Evolutionary conservation across 2,113 vertebrate species (phyloP).

Genomic region (Nyctibius bracteatus): DNA sequence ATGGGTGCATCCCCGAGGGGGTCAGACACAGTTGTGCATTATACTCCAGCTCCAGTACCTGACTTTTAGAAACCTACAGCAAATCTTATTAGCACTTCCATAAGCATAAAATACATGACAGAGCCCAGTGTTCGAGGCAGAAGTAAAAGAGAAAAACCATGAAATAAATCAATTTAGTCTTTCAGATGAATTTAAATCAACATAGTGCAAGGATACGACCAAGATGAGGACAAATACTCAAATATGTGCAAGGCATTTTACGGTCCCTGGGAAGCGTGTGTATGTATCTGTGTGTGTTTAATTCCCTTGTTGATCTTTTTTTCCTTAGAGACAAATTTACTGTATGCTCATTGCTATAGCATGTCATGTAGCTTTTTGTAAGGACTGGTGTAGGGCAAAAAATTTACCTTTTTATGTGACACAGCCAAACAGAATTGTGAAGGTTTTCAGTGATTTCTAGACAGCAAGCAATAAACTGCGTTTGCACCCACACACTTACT

Average conservation of each 20-base stretch:
- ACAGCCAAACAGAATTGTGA: slow-evolving; percentile 66
- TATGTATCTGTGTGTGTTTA: background rate
- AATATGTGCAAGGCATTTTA: slow-evolving; percentile 13
- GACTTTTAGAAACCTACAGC: slow-evolving; percentile 59
- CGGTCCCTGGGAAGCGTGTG: background rate
- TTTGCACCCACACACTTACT: slow-evolving; percentile 85
- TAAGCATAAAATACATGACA: slow-evolving; percentile 22
- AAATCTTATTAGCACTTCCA: slow-evolving; percentile 67
- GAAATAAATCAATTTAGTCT: slow-evolving; percentile 56
- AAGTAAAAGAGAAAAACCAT: slow-evolving; percentile 38
- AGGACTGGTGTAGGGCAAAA: slow-evolving; percentile 60
- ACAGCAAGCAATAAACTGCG: slow-evolving; percentile 78
- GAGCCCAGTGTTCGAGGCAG: background rate
- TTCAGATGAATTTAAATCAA: slow-evolving; percentile 50
- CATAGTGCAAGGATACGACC: background rate
- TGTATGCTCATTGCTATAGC: slow-evolving; percentile 16
- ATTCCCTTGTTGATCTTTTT: slow-evolving; percentile 50
- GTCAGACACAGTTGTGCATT: slow-evolving; percentile 53
- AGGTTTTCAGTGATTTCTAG: slow-evolving; percentile 77
- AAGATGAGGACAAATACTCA: slow-evolving; percentile 27
- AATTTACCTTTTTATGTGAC: slow-evolving; percentile 69
- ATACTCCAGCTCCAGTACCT: slow-evolving; percentile 65
- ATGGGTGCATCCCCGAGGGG: slow-evolving; percentile 72
- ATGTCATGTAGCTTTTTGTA: slow-evolving; percentile 57
- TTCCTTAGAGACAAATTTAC: slow-evolving; percentile 58